Evolutionary conservation across 92 coral and sea anemone species (phyloP).

Genomic region (Montipora capitata): DNA sequence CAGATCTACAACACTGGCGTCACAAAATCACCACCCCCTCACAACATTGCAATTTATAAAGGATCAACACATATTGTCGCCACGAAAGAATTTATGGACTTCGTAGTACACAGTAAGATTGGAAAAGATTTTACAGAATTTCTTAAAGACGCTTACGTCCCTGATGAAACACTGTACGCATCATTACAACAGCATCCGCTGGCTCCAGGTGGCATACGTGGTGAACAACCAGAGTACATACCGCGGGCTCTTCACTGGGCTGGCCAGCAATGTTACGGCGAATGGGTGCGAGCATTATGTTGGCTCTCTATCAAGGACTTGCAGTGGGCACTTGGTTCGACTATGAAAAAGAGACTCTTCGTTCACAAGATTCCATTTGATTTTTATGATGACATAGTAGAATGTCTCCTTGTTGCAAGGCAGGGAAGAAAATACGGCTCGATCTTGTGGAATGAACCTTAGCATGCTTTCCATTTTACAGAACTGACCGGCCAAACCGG

Average conservation of each 20-base stretch:
- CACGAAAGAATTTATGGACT: conserved; percentile 45
- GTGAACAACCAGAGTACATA: neutral
- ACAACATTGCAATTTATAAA: conserved; percentile 40
- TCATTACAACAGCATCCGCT: conserved; percentile 51
- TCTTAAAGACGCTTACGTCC: conserved; percentile 51
- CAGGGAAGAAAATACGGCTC: conserved; percentile 24
- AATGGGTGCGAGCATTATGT: neutral
- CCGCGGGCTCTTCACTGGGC: conserved; percentile 7
- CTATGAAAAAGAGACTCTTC: conserved; percentile 9
- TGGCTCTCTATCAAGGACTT: neutral
- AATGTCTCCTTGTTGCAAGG: conserved; percentile 27
- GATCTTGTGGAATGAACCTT: too few relatives aligned
- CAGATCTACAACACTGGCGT: neutral
- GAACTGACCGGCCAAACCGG: too few relatives aligned
- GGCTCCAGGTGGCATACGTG: conserved; percentile 13
- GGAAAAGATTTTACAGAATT: conserved; percentile 59
- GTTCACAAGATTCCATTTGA: conserved; percentile 47
- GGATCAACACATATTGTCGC: conserved; percentile 62
- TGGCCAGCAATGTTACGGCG: neutral
- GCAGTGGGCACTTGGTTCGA: conserved; percentile 8
- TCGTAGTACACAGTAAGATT: conserved; percentile 23
- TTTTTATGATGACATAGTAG: conserved; percentile 2
- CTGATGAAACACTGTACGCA: conserved; percentile 56
- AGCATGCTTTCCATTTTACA: too few relatives aligned
- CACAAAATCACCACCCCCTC: conserved; percentile 54